These are phyloP conservation scores for Pseudochirops corinnae DNA, from an alignment of 2,797 vertebrate genomes.

Conservation along the genomic window DNA sequence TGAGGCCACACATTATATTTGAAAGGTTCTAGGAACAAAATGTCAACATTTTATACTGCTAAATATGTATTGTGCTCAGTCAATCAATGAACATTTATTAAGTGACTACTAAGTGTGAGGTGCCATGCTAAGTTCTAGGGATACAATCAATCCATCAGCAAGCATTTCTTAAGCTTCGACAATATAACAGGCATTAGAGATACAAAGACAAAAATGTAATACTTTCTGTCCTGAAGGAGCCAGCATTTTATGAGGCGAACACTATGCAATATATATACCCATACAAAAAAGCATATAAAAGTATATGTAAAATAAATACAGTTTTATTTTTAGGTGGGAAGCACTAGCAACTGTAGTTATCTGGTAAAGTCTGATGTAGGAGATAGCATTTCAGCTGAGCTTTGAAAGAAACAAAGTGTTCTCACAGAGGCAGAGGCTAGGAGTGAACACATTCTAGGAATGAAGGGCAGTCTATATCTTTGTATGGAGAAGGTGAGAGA, in stretches of 20 bases:
- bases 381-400: neutral
- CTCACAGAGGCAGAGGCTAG: neutral
- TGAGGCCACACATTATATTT: neutral
- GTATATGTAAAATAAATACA: neutral
- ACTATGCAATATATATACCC: neutral
- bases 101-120: neutral
- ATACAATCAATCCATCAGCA: neutral
- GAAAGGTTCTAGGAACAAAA: neutral
- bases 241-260: neutral
- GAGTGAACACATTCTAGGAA: neutral
- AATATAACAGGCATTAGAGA: neutral
- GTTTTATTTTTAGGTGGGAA: neutral
- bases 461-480: neutral
- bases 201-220: neutral
- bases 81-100: neutral
- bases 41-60: neutral
- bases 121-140: neutral
- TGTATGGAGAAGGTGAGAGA: neutral
- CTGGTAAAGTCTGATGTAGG: neutral
- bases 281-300: neutral
- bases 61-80: accelerated
- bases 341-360: neutral
- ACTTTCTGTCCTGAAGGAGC: neutral
- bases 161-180: neutral
- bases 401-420: neutral